Evolutionary conservation across 1,140 invertebrate genomes (phyloP).

Genomic region (Agraylea sexmaculata): DNA sequence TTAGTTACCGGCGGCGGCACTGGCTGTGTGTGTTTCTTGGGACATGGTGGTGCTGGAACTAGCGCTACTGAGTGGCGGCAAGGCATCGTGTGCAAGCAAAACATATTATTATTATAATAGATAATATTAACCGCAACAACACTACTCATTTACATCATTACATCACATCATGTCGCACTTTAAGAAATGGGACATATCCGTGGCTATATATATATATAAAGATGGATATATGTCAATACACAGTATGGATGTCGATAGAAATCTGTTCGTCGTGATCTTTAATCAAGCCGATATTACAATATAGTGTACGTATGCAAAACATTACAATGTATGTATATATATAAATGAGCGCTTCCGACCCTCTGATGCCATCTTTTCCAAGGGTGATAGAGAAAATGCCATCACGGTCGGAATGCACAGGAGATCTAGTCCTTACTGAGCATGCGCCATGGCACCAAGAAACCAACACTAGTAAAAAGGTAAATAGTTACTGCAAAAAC

Average conservation of each 20-base stretch:
- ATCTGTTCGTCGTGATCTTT: too few relatives aligned
- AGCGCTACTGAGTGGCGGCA: slow-evolving; percentile 44
- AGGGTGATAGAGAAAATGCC: too few relatives aligned
- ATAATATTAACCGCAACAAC: slow-evolving; percentile 38
- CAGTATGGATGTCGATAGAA: too few relatives aligned
- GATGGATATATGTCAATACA: too few relatives aligned
- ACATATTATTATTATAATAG: slow-evolving; percentile 23
- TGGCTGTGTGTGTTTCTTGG: slow-evolving; percentile 40
- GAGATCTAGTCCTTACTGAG: slow-evolving; percentile 40
- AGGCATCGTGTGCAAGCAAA: slow-evolving; percentile 45
- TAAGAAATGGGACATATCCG: slow-evolving; percentile 38
- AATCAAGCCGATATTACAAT: too few relatives aligned
- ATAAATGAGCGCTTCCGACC: slow-evolving; percentile 37
- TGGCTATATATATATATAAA: slow-evolving; percentile 23
- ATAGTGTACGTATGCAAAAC: too few relatives aligned
- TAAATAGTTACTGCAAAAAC: slow-evolving; percentile 45
- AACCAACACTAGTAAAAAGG: slow-evolving; percentile 44
- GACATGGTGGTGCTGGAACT: slow-evolving; percentile 39
- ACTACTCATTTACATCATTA: slow-evolving; percentile 44
- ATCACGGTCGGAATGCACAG: slow-evolving; percentile 33
- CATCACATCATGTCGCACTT: slow-evolving; percentile 40
- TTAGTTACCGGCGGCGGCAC: slow-evolving; percentile 28
- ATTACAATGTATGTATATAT: slow-evolving; percentile 9
- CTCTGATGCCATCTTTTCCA: slow-evolving; percentile 38
- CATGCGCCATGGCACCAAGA: slow-evolving; percentile 46